Conservation (phyloP, 2,888 invertebrate genomes). For the Hemithea aestivaria region DNA sequence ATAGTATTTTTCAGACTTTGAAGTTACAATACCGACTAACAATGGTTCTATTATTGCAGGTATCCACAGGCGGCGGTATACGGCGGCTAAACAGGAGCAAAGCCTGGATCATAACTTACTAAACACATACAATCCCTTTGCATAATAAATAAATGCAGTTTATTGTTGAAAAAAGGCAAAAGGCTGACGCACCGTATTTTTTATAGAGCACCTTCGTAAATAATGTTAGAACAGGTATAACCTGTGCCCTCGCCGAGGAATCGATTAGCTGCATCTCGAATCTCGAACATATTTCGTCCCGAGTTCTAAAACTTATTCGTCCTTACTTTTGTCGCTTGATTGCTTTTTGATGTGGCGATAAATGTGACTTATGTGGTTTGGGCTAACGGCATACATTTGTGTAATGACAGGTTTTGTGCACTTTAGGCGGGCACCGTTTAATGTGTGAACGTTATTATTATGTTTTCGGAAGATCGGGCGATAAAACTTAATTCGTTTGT, state of each 20-base stretch:
- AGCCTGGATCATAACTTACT: no score
- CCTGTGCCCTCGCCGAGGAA: slow-evolving; percentile 50
- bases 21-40: no score
- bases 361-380: slow-evolving; percentile 76
- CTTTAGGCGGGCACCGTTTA: slow-evolving; percentile 60
- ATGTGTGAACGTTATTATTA: slow-evolving; percentile 58
- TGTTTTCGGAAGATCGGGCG: slow-evolving; percentile 12
- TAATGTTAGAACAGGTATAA: slow-evolving; percentile 50
- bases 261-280: slow-evolving; percentile 65
- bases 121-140: not conserved
- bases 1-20: no score
- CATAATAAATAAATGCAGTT: slow-evolving; percentile 38
- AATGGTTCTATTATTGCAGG: no score
- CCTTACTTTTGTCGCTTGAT: slow-evolving; percentile 71
- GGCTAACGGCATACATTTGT: slow-evolving; percentile 57
- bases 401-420: slow-evolving; percentile 67
- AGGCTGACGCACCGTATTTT: slow-evolving; percentile 39
- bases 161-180: slow-evolving; percentile 42
- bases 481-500: slow-evolving; percentile 14
- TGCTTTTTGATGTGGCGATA: slow-evolving; percentile 76
- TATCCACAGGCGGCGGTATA: no score
- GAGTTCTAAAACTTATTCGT: slow-evolving; percentile 52
- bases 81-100: no score
- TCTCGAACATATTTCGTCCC: slow-evolving; percentile 51
- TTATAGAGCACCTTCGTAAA: slow-evolving; percentile 48